Percentiles rank a stretch among this genome's conserved stretches.
Conservation (phyloP, 2,797 vertebrate species). For the Fistularia tabacaria region DNA sequence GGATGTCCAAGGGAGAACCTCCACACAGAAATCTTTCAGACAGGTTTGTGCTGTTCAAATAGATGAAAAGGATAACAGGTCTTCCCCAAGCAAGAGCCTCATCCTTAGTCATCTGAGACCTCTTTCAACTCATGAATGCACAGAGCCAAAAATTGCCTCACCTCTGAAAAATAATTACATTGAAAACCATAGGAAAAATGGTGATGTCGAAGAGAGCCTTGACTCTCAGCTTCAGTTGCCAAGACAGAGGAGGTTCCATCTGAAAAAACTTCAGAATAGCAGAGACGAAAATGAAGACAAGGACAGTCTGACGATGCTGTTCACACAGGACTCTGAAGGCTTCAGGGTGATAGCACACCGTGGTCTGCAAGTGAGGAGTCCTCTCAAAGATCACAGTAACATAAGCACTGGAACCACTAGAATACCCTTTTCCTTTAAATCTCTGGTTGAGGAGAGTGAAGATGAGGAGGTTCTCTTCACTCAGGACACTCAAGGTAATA, state of each 20-base stretch:
- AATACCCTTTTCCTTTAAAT: slow-evolving; percentile 2
- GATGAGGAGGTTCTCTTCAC: slow-evolving; percentile 81
- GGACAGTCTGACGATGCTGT: slow-evolving; percentile 68
- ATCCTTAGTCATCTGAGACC: slow-evolving; percentile 4
- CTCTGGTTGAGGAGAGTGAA: slow-evolving; percentile 33
- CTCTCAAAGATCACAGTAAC: slow-evolving; percentile 61
- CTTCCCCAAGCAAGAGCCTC: slow-evolving; percentile 17
- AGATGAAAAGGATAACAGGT: slow-evolving; percentile 46
- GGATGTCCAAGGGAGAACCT: slow-evolving; percentile 28
- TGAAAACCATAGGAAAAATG: slow-evolving; percentile 3
- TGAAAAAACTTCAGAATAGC: slow-evolving; percentile 28
- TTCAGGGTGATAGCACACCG: slow-evolving; percentile 81
- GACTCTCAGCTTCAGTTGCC: slow-evolving; percentile 24
- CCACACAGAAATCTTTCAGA: slow-evolving; percentile 47
- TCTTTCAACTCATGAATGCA: slow-evolving; percentile 20
- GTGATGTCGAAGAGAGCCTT: slow-evolving; percentile 27
- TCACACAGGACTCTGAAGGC: slow-evolving; percentile 89
- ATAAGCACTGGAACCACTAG: not conserved
- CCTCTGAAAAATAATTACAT: slow-evolving; percentile 24
- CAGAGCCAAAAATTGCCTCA: slow-evolving; percentile 15
- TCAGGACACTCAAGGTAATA: slow-evolving; percentile 89
- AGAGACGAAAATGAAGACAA: slow-evolving; percentile 28
- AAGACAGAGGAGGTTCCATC: slow-evolving; percentile 26
- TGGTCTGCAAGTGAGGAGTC: slow-evolving; percentile 30
- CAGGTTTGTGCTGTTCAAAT: slow-evolving; percentile 9